Evolutionary conservation across 2,888 invertebrate genomes (phyloP), one percentile per base, ranked within the genome.

Genomic region (Ommatoiulus sabulosus): DNA sequence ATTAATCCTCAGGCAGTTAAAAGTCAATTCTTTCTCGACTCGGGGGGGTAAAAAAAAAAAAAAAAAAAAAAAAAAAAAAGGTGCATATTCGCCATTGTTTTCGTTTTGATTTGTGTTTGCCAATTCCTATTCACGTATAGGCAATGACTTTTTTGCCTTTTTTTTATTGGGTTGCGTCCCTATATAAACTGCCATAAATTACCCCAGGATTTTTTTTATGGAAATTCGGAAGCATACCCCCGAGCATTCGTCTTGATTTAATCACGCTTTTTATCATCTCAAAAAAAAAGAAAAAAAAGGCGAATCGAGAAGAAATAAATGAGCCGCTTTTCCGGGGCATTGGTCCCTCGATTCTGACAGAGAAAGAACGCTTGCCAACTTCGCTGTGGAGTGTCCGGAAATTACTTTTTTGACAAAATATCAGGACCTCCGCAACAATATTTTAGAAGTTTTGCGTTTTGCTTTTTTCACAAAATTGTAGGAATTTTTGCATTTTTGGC

Each of bases 241-340:
- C 57, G 57, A 12, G 57, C 57, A 57, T 57, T 12, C n/a, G n/a
- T 57, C 57, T 57, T 57, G 57, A 57, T 57, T 57, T 57, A 57
- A 57, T 57, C 57, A 57, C 57, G 57, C n/a, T 57, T 57, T 57
- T 57, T 57, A 57, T 57, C 57, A n/a, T 57, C 57, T n/a, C 12
- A 3, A 17, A 6, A 57, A 57, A 57, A 57, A 1, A 0, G n/a
- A 3, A 17, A 6, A 57, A 57, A 57, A 57, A 1, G 6, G n/a
- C 5, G n/a, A 57, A 57, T 57, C 57, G n/a, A 8, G 57, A 57
- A 57, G 17, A 57, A 57, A 57, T n/a, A 57, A n/a, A n/a, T n/a
- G 57, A 57, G 35, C 35, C 35, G 35, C 35, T 35, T 35, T 35
- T 35, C 35, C 35, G 35, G 35, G 35, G 35, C 35, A 35, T 35